Conservation (phyloP, 2,113 vertebrate species). For the Probosciger aterrimus region DNA sequence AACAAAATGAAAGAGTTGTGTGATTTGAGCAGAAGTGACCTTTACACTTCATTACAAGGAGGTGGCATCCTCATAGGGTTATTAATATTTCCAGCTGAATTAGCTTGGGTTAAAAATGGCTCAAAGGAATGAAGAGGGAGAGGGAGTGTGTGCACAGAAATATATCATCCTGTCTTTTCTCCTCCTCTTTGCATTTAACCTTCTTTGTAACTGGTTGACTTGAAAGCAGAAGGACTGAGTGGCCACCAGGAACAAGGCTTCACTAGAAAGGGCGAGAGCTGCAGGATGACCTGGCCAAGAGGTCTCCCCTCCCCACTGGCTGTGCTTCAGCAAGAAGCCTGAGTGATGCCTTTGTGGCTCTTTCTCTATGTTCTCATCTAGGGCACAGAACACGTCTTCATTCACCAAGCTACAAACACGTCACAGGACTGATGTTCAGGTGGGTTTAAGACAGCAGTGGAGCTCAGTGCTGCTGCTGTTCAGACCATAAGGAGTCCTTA, state of each 20-base stretch:
- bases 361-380: neutral
- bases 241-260: neutral
- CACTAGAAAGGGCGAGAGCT: neutral
- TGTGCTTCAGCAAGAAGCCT: neutral
- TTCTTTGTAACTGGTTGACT: neutral
- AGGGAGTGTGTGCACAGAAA: constrained; percentile 16
- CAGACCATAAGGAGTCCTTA: neutral
- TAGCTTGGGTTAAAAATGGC: constrained; percentile 60
- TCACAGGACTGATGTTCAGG: fast-evolving
- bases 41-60: constrained; percentile 67
- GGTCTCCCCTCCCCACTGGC: neutral
- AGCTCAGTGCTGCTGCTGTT: neutral
- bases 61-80: constrained; percentile 9
- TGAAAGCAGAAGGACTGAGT: constrained; percentile 7
- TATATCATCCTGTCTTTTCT: constrained; percentile 37
- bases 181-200: constrained; percentile 15
- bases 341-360: neutral
- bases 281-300: neutral
- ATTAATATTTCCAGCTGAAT: constrained; percentile 58
- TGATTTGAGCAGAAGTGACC: constrained; percentile 60
- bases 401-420: neutral
- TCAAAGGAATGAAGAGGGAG: constrained; percentile 36
- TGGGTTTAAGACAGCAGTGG: neutral
- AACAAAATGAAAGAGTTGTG: constrained; percentile 51
- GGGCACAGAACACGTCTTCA: neutral